Evolutionary conservation across 37 sponge, comb jelly and placozoan species (phyloP), one percentile per base, ranked within the genome.

Genomic region (Chondrosia reniformis): DNA sequence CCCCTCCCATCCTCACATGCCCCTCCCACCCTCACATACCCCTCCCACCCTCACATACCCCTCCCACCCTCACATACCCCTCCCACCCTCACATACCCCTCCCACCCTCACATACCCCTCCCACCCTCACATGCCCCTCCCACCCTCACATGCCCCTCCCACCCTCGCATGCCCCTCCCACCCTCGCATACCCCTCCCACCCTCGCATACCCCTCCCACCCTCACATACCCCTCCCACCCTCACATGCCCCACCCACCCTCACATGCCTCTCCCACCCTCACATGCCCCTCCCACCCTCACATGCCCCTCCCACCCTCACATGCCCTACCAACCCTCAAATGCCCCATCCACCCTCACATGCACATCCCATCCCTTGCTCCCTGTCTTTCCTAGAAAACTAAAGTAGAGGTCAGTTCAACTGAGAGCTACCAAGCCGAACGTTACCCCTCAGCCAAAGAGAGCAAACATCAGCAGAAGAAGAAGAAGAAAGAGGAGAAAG

Each of bases 381-480:
- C 15, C 52, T 15, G 15, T 49, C 52, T 49, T 15, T 19, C 52
- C 52, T 49, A 49, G 15, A n/a, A n/a, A n/a, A n/a, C n/a, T n/a
- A n/a, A n/a, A n/a, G n/a, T n/a, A n/a, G n/a, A n/a, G n/a, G n/a
- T n/a, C n/a, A n/a, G n/a, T n/a, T n/a, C n/a, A n/a, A n/a, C n/a
- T n/a, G n/a, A n/a, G n/a, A n/a, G n/a, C n/a, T n/a, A n/a, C n/a
- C n/a, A n/a, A n/a, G n/a, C n/a, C n/a, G n/a, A n/a, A n/a, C n/a
- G n/a, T n/a, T n/a, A n/a, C n/a, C n/a, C n/a, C n/a, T n/a, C n/a
- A n/a, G n/a, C n/a, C n/a, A n/a, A n/a, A n/a, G n/a, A n/a, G n/a
- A 69, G 83, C 62, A 87, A 82, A 42, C 83, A 82, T 32, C 87
- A 82, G n/a, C 25, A 21, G 55, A 87, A 82, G 62, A 87, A 82